These are phyloP conservation scores for Oreotragus oreotragus DNA, from an alignment of 2,113 vertebrate genomes.

Conservation along the genomic window DNA sequence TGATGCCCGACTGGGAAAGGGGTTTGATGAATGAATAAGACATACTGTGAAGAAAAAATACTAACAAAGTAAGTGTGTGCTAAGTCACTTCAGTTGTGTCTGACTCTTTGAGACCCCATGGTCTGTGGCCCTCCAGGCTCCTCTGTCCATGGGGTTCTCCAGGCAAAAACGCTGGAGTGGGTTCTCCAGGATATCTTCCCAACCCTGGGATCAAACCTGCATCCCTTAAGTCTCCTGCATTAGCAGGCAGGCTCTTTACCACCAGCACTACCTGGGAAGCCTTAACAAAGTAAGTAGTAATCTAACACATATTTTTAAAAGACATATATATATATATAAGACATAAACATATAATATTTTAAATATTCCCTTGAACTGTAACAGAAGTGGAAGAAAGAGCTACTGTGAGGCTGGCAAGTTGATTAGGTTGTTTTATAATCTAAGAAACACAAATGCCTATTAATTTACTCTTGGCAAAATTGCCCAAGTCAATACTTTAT, in stretches of 20 bases:
- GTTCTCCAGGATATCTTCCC: background rate
- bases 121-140: background rate
- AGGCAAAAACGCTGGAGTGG: background rate
- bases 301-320: background rate
- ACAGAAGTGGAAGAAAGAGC: background rate
- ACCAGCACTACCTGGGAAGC: background rate
- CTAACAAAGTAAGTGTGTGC: background rate
- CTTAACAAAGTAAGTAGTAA: background rate
- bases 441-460: background rate
- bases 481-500: background rate
- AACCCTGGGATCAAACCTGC: background rate
- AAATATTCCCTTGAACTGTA: background rate
- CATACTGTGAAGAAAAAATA: background rate
- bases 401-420: background rate
- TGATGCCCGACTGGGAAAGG: background rate
- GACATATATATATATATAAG: background rate
- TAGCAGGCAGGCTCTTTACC: background rate
- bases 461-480: constrained; percentile 9
- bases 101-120: background rate
- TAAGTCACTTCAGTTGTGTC: background rate
- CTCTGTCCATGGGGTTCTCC: background rate
- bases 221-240: background rate
- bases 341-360: background rate
- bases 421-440: background rate
- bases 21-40: background rate